Evolutionary conservation across 2,888 invertebrate species (phyloP).

Genomic region (Drymonia ruficornis): DNA sequence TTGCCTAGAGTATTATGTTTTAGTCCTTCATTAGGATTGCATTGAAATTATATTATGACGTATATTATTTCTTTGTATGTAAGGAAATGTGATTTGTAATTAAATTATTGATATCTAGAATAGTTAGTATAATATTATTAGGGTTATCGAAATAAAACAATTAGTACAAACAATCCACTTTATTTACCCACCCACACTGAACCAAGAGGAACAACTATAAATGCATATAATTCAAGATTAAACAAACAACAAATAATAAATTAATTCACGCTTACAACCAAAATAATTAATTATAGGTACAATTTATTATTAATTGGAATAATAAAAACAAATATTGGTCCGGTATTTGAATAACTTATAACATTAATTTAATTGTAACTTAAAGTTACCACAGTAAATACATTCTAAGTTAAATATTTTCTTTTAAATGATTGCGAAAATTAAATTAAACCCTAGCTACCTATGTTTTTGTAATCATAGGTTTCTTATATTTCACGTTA

Average conservation of each 20-base stretch:
- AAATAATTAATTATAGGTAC: slow-evolving; percentile 14
- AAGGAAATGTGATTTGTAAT: too few species aligned
- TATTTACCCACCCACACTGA: slow-evolving; percentile 39
- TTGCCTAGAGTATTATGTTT: not conserved
- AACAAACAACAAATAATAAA: slow-evolving; percentile 46
- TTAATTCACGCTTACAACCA: slow-evolving; percentile 35
- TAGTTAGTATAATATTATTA: not conserved
- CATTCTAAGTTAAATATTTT: not conserved
- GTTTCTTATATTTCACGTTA: not conserved
- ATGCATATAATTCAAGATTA: slow-evolving; percentile 50
- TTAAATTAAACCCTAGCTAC: not conserved
- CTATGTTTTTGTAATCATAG: not conserved
- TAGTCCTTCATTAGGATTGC: too few species aligned
- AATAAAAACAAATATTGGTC: not conserved
- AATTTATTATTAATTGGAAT: not conserved
- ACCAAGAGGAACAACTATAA: slow-evolving; percentile 43
- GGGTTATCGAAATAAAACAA: slow-evolving; percentile 10
- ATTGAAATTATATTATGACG: too few species aligned
- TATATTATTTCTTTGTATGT: too few species aligned
- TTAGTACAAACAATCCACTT: slow-evolving; percentile 52
- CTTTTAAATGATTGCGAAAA: not conserved
- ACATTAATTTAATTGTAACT: too few species aligned
- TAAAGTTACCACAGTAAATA: not conserved
- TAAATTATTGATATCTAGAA: too few species aligned
- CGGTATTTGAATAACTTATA: not conserved